phyloP scores from a whole-genome alignment of 1,140 invertebrate genomes.

The Drosophila asahinai region DNA sequence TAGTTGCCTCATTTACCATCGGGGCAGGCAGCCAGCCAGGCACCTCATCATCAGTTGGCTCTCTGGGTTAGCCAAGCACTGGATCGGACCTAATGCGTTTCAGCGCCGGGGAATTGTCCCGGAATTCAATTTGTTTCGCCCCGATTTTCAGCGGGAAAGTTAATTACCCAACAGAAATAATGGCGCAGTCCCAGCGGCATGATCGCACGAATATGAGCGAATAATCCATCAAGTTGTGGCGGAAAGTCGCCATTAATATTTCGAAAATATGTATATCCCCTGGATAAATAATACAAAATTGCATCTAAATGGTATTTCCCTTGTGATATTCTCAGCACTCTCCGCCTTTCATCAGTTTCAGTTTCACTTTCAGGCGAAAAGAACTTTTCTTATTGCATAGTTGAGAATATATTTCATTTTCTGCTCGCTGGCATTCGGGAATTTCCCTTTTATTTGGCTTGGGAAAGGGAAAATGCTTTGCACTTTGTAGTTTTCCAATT shows the following conservation, averaged over 20 bases:
- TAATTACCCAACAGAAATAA: slow-evolving; percentile 28
- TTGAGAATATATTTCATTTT: slow-evolving; percentile 58
- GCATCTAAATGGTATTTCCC: background rate
- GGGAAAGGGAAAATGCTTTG: background rate
- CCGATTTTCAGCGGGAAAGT: slow-evolving; percentile 32
- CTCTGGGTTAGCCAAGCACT: slow-evolving; percentile 3
- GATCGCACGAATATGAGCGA: slow-evolving; percentile 31
- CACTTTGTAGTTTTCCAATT: slow-evolving; percentile 50
- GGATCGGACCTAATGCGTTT: slow-evolving; percentile 24
- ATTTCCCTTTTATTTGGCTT: slow-evolving; percentile 6
- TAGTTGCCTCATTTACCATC: slow-evolving; percentile 66
- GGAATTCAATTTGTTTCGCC: slow-evolving; percentile 42
- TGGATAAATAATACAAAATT: background rate
- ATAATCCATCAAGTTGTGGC: slow-evolving; percentile 21
- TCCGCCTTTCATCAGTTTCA: slow-evolving; percentile 32
- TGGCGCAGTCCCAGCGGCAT: background rate
- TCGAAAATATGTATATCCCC: background rate
- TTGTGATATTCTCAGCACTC: background rate
- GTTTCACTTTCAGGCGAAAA: slow-evolving; percentile 33
- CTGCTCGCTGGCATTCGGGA: slow-evolving; percentile 33
- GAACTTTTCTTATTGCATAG: slow-evolving; percentile 40
- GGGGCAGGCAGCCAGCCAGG: background rate
- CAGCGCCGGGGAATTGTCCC: slow-evolving; percentile 20
- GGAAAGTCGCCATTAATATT: slow-evolving; percentile 4
- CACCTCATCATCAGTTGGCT: slow-evolving; percentile 16